phyloP scores from a whole-genome alignment of 2,888 invertebrate genomes.

The Sphaerophoria taeniata region DNA sequence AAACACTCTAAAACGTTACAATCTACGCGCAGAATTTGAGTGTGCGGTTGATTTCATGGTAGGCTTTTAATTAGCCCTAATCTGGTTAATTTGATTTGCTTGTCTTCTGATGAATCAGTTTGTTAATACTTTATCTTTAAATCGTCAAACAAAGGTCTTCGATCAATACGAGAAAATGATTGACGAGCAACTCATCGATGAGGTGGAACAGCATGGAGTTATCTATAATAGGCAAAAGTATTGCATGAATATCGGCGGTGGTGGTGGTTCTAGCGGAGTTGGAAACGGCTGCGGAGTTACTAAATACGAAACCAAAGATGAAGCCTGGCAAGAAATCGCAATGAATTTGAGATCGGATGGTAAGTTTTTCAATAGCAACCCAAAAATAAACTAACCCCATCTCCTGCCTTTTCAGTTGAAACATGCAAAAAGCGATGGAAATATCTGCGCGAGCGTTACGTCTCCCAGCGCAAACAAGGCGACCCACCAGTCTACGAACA shows the following conservation, averaged over 20 bases:
- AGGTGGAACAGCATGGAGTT: constrained; percentile 82
- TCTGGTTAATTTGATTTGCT: constrained; percentile 15
- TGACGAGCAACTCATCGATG: constrained; percentile 82
- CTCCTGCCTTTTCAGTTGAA: constrained; percentile 78
- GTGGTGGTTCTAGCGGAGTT: constrained; percentile 56
- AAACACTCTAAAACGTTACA: not conserved
- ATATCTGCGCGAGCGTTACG: constrained; percentile 82
- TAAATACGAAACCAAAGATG: constrained; percentile 82
- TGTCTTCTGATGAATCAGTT: not conserved
- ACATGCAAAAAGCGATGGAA: constrained; percentile 83
- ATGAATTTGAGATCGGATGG: constrained; percentile 81
- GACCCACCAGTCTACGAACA: constrained; percentile 83
- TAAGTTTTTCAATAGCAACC: constrained; percentile 72
- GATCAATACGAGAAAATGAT: constrained; percentile 78
- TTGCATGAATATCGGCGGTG: constrained; percentile 78
- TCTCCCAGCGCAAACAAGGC: constrained; percentile 82
- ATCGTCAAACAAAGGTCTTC: not conserved
- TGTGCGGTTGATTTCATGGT: not conserved
- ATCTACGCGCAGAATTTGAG: not conserved
- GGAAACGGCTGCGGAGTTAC: constrained; percentile 75
- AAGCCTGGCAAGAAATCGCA: constrained; percentile 82
- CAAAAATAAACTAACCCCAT: not conserved
- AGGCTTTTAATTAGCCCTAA: constrained; percentile 7
- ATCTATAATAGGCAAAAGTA: constrained; percentile 83
- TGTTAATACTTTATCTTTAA: not conserved